Conservation (phyloP, 2,797 vertebrate genomes). For the Apodemus agrarius region DNA sequence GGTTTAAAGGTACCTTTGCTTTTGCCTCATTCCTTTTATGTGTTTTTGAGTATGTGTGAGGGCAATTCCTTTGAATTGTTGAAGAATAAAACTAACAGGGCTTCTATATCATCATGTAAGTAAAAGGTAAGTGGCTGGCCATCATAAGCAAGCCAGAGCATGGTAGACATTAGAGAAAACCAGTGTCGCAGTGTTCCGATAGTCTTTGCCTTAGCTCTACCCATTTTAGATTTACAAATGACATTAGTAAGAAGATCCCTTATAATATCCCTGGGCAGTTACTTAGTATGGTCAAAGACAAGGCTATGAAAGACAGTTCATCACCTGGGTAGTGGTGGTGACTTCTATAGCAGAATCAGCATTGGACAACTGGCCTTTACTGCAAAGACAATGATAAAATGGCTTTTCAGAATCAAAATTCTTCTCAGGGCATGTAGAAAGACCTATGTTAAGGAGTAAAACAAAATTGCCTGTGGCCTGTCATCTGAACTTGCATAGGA, state of each 20-base stretch:
- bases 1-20: not conserved
- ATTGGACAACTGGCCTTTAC: not conserved
- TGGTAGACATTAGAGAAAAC: not conserved
- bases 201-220: not conserved
- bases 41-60: not conserved
- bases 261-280: not conserved
- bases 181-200: not conserved
- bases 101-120: not conserved
- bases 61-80: not conserved
- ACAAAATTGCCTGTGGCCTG: slow-evolving; percentile 32
- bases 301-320: not conserved
- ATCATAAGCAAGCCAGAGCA: not conserved
- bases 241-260: not conserved
- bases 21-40: not conserved
- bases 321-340: not conserved
- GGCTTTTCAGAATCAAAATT: slow-evolving; percentile 36
- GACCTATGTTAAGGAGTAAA: slow-evolving; percentile 32
- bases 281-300: not conserved
- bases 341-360: not conserved
- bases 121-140: not conserved
- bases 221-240: not conserved
- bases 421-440: not conserved
- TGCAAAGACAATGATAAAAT: slow-evolving; percentile 45
- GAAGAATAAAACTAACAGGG: not conserved
- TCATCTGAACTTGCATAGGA: slow-evolving; percentile 31